Evolutionary conservation across 1,140 invertebrate species (phyloP).

Genomic region (Tetramorium alpestre): DNA sequence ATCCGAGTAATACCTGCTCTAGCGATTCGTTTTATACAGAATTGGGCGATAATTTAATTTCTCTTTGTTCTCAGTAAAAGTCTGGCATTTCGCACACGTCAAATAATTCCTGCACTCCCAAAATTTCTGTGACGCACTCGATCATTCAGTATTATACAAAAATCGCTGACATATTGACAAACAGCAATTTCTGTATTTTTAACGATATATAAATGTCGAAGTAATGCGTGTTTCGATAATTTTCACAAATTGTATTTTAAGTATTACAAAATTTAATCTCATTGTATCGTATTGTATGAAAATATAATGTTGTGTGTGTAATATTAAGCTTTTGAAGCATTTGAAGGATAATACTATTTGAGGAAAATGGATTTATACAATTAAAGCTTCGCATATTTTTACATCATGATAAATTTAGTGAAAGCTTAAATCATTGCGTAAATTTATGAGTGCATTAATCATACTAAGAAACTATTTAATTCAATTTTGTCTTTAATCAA

Average conservation of each 20-base stretch:
- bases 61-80: background rate
- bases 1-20: conserved; percentile 27
- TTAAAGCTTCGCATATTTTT: background rate
- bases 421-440: background rate
- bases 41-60: conserved; percentile 42
- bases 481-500: background rate
- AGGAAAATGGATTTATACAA: background rate
- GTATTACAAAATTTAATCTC: background rate
- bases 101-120: background rate
- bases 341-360: background rate
- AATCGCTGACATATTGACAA: background rate
- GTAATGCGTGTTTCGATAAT: background rate
- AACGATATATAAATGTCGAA: background rate
- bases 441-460: background rate
- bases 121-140: conserved; percentile 7
- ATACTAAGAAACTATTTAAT: background rate
- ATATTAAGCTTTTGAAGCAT: background rate
- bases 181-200: conserved; percentile 12
- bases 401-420: background rate
- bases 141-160: background rate
- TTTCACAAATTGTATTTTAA: background rate
- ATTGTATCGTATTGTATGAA: background rate
- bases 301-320: background rate
- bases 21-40: conserved; percentile 22
- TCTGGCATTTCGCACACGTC: background rate